A percentile compares a stretch with the other conserved stretches of the same genome.
phyloP scores from a whole-genome alignment of 1,140 invertebrate species.

The Drosophila pruinosa region DNA sequence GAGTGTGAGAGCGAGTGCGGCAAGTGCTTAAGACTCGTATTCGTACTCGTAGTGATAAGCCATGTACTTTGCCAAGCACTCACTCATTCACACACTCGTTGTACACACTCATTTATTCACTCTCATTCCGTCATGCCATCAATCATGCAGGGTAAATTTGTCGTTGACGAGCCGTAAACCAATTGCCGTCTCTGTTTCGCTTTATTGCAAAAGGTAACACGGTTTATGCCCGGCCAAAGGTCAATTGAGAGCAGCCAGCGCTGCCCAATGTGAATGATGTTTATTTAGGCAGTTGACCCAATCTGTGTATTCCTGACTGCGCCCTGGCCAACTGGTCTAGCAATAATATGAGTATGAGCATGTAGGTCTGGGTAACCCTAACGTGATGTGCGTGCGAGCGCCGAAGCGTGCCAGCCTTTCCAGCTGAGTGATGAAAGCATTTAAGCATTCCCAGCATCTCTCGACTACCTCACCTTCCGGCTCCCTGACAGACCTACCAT shows the following conservation, averaged over 20 bases:
- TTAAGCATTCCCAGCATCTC: constrained; percentile 54
- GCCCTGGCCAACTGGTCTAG: neutral
- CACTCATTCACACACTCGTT: neutral
- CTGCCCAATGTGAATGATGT: constrained; percentile 29
- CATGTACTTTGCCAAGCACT: neutral
- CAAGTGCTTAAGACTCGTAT: no score
- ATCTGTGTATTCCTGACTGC: no score
- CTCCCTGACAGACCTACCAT: neutral
- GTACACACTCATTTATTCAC: neutral
- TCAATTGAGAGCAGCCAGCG: constrained; percentile 33
- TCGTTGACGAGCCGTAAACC: constrained; percentile 9
- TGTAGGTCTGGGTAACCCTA: neutral
- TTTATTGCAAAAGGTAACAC: constrained; percentile 33
- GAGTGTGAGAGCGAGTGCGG: neutral
- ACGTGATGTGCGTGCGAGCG: constrained; percentile 53
- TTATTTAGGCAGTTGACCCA: constrained; percentile 44
- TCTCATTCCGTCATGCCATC: neutral
- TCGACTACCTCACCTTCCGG: neutral
- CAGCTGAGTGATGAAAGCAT: constrained; percentile 78
- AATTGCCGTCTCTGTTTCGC: neutral
- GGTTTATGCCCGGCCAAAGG: constrained; percentile 31
- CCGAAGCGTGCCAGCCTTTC: constrained; percentile 66
- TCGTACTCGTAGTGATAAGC: constrained; percentile 13
- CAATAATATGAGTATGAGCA: no score
- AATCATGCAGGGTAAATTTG: constrained; percentile 35